Base-by-base conservation (phyloP, 2,113 vertebrate genomes). In the Podarcis muralis region DNA sequence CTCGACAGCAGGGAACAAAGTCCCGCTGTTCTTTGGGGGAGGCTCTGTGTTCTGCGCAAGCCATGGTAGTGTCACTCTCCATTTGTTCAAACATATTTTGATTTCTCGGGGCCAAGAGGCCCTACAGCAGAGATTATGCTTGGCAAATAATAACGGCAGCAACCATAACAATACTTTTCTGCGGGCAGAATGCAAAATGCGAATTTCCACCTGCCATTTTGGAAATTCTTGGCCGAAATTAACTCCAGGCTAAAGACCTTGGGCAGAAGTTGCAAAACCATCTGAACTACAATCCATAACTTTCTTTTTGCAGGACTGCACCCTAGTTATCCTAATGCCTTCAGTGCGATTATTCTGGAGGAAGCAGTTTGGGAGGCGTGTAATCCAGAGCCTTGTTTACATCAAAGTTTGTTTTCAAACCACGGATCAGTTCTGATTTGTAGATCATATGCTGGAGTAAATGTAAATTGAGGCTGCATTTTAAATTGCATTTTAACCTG, bases 101-200 rank as follows among this genome's bases (percentile, higher is more conserved):
- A 23, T 92, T 87, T 84, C 81, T 81, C 78, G 84, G 87, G 89
- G 90, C 88, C 78, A 83, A 75, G 84, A 91, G 72, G 85, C 71
- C 86, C 88, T 86, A 86, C 92, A 92, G 95, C 87, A 77, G 91
- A 93, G 89, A 92, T 94, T 80, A 92, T 85, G 81, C 1, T 0
- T 57, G 85, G 90, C 32, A 35, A 91, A 91, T 84, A 27, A 71
- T 59, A 35, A 32, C 72, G 2, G 81, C 13, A 43, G 77, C 30
- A n/a, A 75, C 15, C 48, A 59, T 75, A 37, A 37, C 7, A 6
- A 30, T 71, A 3, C 82, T 71, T 84, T 53, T 30, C 48, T 53
- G 48, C 11, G 48, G 48, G 48, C 48, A 53, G 87, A 0, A 1
- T 0, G 43, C 0, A 6, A 76, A 76, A 87, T 12, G 37, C 3